Base-by-base conservation (phyloP, 2,113 vertebrate genomes). In the Antennarius striatus region DNA sequence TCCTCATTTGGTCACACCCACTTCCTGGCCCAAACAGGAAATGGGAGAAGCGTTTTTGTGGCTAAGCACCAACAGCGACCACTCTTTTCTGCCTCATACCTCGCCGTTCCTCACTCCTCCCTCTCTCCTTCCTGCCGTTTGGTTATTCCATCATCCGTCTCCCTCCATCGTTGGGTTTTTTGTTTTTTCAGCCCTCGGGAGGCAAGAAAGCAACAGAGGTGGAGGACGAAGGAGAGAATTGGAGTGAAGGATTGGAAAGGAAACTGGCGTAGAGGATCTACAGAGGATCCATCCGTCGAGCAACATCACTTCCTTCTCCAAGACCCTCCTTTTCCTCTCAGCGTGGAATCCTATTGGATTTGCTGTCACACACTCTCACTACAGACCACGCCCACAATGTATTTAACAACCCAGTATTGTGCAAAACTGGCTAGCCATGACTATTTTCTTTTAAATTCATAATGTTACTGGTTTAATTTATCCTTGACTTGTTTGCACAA, bases 401-500 rank as follows among this genome's bases (percentile, higher is more conserved):
- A 87, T 88, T 89, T 81, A 90, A 86, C 76, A 80, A 77, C 88
- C 85, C 68, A 79, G 79, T 89, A 85, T 90, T 86, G 91, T 91
- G 87, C 88, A 86, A 88, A 89, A 88, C 85, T 85, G 86, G 84
- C 83, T 84, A 86, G 87, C 89, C 88, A 83, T 89, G 86, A 85
- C 71, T 81, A 82, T 85, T 14, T 82, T 86, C 83, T 75, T 87
- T 85, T 88, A 80, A 65, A 86, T 84, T 90, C 88, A 86, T 90
- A 77, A 86, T 88, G 77, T 89, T 81, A 82, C 89, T 53, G 77
- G 68, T 88, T 86, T 88, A 85, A 89, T 88, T 91, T 91, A 87
- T 91, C 85, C 82, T 89, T 89, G 82, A 80, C 88, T 91, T 84
- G 74, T 88, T 91, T 91, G 81, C 84, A 89, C 82, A 91, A 83